phyloP scores from a whole-genome alignment of 2,888 invertebrate genomes.

The Polietes domitor region DNA sequence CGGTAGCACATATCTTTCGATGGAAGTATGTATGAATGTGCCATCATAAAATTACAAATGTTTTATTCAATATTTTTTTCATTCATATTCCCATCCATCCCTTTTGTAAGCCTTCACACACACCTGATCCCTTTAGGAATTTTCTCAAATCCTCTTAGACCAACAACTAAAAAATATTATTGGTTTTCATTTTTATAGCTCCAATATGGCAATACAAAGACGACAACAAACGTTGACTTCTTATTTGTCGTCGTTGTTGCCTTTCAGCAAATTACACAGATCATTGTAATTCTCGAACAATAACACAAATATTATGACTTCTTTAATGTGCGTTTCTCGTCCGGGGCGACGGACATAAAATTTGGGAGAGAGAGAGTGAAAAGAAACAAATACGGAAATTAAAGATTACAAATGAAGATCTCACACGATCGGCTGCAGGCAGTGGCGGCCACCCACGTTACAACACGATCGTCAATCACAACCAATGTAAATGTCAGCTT shows the following conservation, averaged over 20 bases:
- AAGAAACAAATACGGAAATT: slow-evolving; percentile 32
- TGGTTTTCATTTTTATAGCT: background rate
- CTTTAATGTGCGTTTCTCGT: background rate
- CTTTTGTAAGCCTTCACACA: too few species aligned
- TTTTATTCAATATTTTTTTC: too few species aligned
- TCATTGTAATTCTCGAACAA: slow-evolving; percentile 31
- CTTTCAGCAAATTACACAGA: slow-evolving; percentile 8
- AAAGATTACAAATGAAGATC: slow-evolving; percentile 33
- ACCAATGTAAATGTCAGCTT: slow-evolving; percentile 54
- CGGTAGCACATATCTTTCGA: too few species aligned
- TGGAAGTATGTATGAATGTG: too few species aligned
- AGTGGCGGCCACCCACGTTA: slow-evolving; percentile 68
- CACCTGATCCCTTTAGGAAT: background rate
- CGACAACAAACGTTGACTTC: background rate
- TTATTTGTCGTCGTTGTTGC: background rate
- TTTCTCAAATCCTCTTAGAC: background rate
- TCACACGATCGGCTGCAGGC: background rate
- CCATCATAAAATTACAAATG: too few species aligned
- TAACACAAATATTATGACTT: slow-evolving; percentile 47
- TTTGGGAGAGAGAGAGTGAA: background rate
- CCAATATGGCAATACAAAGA: background rate
- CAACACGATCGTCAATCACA: slow-evolving; percentile 66
- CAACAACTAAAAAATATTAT: background rate
- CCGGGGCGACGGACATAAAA: background rate
- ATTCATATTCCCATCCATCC: too few species aligned